Conservation (phyloP, 2,797 vertebrate genomes). For the Amblyraja radiata region DNA sequence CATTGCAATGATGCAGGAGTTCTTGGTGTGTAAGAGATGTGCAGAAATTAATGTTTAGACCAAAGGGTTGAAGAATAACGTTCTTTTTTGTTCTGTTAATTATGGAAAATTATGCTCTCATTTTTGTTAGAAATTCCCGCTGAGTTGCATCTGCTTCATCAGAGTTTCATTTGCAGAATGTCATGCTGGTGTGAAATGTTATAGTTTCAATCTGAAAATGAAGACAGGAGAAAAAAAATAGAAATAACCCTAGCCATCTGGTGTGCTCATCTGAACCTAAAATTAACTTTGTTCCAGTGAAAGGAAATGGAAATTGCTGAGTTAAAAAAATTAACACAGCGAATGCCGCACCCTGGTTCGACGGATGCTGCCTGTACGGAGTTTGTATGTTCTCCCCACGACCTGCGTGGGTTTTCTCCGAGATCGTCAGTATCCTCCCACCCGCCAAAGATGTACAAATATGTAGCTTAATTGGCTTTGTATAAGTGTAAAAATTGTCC, state of each 20-base stretch:
- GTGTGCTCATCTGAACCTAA: neutral
- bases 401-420: too few species aligned
- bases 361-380: too few species aligned
- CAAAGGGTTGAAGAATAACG: neutral
- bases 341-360: too few species aligned
- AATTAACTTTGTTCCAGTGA: neutral
- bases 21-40: too few species aligned
- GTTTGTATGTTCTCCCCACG: too few species aligned
- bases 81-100: conserved; percentile 9
- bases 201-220: conserved; percentile 5
- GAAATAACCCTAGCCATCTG: conserved; percentile 4
- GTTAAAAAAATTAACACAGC: neutral
- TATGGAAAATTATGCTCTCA: conserved; percentile 28
- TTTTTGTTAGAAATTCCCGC: conserved; percentile 27
- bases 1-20: neutral
- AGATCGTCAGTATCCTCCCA: too few species aligned
- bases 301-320: neutral
- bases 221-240: conserved; percentile 1
- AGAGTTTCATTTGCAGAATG: conserved; percentile 32
- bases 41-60: conserved; percentile 7
- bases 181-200: conserved; percentile 31
- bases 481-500: too few species aligned
- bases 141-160: conserved; percentile 29
- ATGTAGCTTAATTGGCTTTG: too few species aligned
- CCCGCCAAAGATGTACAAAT: too few species aligned